phyloP scores from a whole-genome alignment of 2,888 invertebrate species.

The Oasisia sp. region DNA sequence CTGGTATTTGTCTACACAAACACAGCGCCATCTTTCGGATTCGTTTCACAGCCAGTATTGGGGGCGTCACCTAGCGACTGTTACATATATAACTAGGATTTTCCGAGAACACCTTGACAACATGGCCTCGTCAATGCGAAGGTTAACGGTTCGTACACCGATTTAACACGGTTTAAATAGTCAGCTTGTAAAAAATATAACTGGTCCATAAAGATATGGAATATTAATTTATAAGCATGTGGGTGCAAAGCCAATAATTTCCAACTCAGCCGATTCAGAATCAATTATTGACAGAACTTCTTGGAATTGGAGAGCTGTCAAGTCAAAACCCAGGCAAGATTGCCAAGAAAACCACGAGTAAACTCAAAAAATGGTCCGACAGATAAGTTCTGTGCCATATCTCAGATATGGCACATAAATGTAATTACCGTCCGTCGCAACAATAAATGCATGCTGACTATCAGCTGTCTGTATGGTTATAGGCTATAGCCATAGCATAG shows the following conservation, averaged over 20 bases:
- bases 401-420: too few relatives aligned
- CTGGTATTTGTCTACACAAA: background rate
- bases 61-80: background rate
- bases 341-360: too few relatives aligned
- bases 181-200: background rate
- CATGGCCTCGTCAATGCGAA: background rate
- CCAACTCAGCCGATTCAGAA: too few relatives aligned
- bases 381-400: too few relatives aligned
- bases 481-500: too few relatives aligned
- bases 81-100: background rate
- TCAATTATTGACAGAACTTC: too few relatives aligned
- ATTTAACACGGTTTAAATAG: background rate
- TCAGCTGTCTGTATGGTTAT: too few relatives aligned
- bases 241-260: background rate
- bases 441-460: too few relatives aligned
- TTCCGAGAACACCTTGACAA: slow-evolving; percentile 11
- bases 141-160: background rate
- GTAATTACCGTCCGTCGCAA: too few relatives aligned
- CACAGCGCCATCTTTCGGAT: background rate
- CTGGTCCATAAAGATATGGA: background rate
- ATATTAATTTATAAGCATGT: background rate
- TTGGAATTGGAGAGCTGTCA: too few relatives aligned
- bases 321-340: too few relatives aligned
- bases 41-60: background rate
- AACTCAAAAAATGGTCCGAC: too few relatives aligned